Evolutionary conservation across 2,113 vertebrate species (phyloP), one percentile per base, ranked within the genome.

Genomic region (Triplophysa dalaica): DNA sequence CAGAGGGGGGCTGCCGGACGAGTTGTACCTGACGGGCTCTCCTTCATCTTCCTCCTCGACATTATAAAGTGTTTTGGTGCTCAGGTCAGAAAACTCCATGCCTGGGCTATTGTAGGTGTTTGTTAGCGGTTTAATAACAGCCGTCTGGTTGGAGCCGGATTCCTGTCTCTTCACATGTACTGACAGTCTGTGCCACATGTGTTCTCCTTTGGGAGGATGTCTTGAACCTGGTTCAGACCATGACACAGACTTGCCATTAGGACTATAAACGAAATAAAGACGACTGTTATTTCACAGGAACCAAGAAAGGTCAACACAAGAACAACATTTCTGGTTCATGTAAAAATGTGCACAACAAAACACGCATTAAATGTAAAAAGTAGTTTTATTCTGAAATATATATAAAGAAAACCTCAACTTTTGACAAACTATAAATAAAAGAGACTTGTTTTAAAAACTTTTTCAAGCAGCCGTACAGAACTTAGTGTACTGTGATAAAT

Each of bases 241-340:
- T 94, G 97, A 98, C 94, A 97, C 95, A 96, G 97, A 98, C 96
- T 99, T 99, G 94, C 97, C 96, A 94, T 99, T 98, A 95, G 97
- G 98, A 97, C 97, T 99, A 95, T 92, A 92, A 95, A 97, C 92
- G 95, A 94, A 98, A 97, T 94, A 97, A 96, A 98, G 91, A 97
- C 21, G 85, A 14, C 88, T 80, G 91, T 93, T 93, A 93, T 89
- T 92, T 86, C 86, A 89, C 85, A 87, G 90, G 91, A 89, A 89
- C 88, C 88, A 84, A 89, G 85, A 90, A 89, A 87, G 69, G 85
- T 87, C 79, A 48, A 89, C 82, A 89, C 83, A 90, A 77, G 83
- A 88, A 84, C 73, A 91, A 79, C 86, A 90, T 88, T 88, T 91
- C 84, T 89, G 87, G 79, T 89, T 90, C 86, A 87, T 87, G 81